These are phyloP conservation scores for Choloepus hoffmanni DNA, from an alignment of 2,113 vertebrate genomes.

Conservation along the genomic window DNA sequence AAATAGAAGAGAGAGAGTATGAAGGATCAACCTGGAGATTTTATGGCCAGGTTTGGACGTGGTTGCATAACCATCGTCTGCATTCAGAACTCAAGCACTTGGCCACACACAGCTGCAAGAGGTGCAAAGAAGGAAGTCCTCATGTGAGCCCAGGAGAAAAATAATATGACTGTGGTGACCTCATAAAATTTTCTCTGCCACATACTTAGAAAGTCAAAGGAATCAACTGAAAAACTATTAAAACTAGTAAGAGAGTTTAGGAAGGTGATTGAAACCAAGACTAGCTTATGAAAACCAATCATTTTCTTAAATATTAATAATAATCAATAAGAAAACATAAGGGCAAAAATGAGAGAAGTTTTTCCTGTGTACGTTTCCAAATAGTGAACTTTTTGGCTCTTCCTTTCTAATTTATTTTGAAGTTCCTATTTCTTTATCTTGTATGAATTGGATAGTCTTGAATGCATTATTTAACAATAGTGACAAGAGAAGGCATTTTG, in stretches of 20 bases:
- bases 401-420: background rate
- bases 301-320: background rate
- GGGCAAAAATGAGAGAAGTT: background rate
- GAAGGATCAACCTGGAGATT: background rate
- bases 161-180: background rate
- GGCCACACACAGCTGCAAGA: background rate
- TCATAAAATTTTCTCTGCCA: background rate
- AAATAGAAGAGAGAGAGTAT: background rate
- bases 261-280: background rate
- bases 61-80: too few relatives aligned
- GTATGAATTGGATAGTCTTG: too few relatives aligned
- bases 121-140: background rate
- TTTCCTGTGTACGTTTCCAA: constrained; percentile 3
- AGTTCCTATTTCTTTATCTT: background rate
- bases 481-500: too few relatives aligned
- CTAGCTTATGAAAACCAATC: background rate
- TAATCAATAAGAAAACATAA: background rate
- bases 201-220: background rate
- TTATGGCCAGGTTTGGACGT: background rate
- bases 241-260: too few relatives aligned
- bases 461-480: too few relatives aligned
- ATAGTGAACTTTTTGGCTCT: constrained; percentile 12
- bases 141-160: background rate
- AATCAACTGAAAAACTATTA: too few relatives aligned
- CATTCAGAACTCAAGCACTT: background rate